These are phyloP conservation scores for Macquaria australasica DNA, from an alignment of 2,113 vertebrate genomes.

Conservation along the genomic window DNA sequence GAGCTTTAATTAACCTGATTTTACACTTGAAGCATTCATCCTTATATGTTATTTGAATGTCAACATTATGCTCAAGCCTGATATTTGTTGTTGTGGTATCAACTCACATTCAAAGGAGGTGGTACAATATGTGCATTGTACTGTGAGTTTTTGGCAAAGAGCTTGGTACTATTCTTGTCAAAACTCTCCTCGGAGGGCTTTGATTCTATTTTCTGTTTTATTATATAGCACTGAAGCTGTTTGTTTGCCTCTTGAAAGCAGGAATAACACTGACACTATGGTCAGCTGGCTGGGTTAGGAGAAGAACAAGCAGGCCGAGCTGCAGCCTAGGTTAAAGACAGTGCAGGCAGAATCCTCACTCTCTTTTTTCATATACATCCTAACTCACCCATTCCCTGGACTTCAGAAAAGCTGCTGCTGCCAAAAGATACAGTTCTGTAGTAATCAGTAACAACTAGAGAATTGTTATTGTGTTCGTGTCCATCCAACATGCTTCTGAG, in stretches of 20 bases:
- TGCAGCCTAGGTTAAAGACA: conserved; percentile 67
- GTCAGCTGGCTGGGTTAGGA: conserved; percentile 63
- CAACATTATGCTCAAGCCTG: not conserved
- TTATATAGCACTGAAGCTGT: conserved; percentile 17
- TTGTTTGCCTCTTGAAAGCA: conserved; percentile 28
- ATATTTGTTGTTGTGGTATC: not conserved
- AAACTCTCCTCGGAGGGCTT: conserved; percentile 22
- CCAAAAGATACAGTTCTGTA: conserved; percentile 76
- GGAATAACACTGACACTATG: conserved; percentile 11
- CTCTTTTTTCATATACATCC: conserved; percentile 38
- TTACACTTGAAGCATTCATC: conserved; percentile 7
- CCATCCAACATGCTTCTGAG: not conserved
- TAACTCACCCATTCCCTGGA: conserved; percentile 82
- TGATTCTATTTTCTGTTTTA: conserved; percentile 13
- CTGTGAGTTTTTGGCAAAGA: conserved; percentile 2
- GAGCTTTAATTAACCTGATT: not conserved
- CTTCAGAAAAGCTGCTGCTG: conserved; percentile 72
- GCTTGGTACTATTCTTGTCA: not conserved
- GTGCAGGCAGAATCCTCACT: conserved; percentile 49
- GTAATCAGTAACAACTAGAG: conserved; percentile 59
- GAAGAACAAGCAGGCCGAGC: conserved; percentile 61
- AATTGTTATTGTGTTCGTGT: conserved; percentile 1
- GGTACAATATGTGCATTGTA: not conserved
- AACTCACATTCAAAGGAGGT: not conserved
- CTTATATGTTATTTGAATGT: not conserved